Base-by-base conservation (phyloP, 1,140 invertebrate genomes). In the Drosophila eugracilis region DNA sequence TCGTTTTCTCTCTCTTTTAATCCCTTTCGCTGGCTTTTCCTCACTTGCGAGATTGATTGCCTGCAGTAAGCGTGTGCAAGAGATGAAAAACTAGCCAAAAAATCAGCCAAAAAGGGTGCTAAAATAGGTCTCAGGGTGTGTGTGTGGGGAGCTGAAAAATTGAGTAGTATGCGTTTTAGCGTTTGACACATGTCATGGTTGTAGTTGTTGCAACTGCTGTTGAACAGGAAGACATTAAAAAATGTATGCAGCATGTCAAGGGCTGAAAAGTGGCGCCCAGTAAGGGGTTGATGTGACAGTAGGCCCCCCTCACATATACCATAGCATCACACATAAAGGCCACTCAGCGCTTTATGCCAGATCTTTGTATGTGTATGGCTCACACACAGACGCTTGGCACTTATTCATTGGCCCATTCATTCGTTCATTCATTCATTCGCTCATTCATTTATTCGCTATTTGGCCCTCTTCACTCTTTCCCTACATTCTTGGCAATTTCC, bases 181-280 rank as follows among this genome's bases (percentile, higher is more conserved):
- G 28, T 83, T 59, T 75, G 74, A 76, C 78, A 83, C 74, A 83
- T 78, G 74, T 74, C 50, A 54, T 60, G 78, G 36, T 67, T 65
- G 52, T 54, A 32, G 66, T 54, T 71, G 67, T 21, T 34, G 41
- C 22, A 50, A 26, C 28, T 48, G 58, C 24, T 59, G 59, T 48
- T 44, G 37, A 63, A 79, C 62, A 49, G 76, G 74, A 67, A 70
- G 73, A 70, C 81, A 78, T 85, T 80, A 75, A 85, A 85, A 80
- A 86, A 80, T 86, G 57, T 69, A 79, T 76, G 72, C 75, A 60
- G 26, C 55, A 54, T 76, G 80, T 59, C 71, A 63, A 52, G 54
- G 45, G 53, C 39, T 26, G 28, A 14, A 28, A 28, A 60, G 17
- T 15, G 26, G 30, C 9, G 22, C 21, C 34, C 24, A 6, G 5